Evolutionary conservation across 2,797 vertebrate species (phyloP), one percentile per base, ranked within the genome.

Genomic region (Antrozous pallidus): DNA sequence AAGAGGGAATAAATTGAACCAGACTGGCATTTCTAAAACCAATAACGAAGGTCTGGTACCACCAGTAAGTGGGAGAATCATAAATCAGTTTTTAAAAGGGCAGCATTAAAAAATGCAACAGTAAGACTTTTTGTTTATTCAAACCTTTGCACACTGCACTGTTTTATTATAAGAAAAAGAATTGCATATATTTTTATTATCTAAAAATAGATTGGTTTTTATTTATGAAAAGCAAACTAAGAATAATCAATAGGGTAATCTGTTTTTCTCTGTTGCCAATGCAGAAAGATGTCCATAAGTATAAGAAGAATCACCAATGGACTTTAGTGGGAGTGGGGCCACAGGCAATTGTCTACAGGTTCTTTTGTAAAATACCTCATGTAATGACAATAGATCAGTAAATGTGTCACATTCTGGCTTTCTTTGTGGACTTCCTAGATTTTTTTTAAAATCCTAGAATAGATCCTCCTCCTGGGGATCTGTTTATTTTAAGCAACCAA

Each of bases 101-200:
- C 28, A 90, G 9, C 11, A 8, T 12, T 82, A 22, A 91, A 89
- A 91, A 67, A 82, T 83, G 12, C 70, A 74, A 87, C 70, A 56
- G 18, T 33, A 70, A 82, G 31, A 67, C 61, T 17, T 79, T 86
- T 74, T 87, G 10, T 88, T 93, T 80, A 13, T 74, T 87, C 38
- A 93, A 89, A 78, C 8, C 22, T 8, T 80, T 79, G 3, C 17
- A 18, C 24, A 77, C 18, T 61, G 54, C 9, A 33, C 8, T 85
- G 14, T 77, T 85, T 93, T 40, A 54, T 73, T 70, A 70, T 61
- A 93, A 85, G 11, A 40, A 90, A 77, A 85, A 81, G 24, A 92
- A 82, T 81, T 79, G 7, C 18, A 16, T 49, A 10, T 33, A 0
- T 69, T 95, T 65, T 85, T 65, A 33, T 80, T 71, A 5, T 67